Evolutionary conservation across 2,113 vertebrate species (phyloP).

Genomic region (Laticauda colubrina): DNA sequence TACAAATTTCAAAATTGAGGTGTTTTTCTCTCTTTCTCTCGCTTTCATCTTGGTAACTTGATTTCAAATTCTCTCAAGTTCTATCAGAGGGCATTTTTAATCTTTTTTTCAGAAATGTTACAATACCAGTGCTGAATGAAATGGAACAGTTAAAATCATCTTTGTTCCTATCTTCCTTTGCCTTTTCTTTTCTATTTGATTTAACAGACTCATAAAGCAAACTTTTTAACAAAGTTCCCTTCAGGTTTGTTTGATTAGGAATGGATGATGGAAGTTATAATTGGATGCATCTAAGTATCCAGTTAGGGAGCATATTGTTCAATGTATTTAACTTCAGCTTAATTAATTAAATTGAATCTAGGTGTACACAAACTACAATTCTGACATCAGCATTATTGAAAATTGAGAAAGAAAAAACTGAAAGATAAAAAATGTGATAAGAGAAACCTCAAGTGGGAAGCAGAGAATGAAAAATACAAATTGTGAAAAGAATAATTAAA

Average conservation of each 20-base stretch:
- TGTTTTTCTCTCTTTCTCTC: background rate
- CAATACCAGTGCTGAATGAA: background rate
- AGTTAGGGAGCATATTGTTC: background rate
- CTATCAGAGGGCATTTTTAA: slow-evolving; percentile 51
- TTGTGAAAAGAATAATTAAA: background rate
- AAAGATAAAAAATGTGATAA: background rate
- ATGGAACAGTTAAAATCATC: background rate
- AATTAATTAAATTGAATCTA: background rate
- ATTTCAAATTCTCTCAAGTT: slow-evolving; percentile 36
- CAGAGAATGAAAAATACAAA: background rate
- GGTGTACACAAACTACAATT: background rate
- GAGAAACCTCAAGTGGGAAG: background rate
- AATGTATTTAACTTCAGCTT: background rate
- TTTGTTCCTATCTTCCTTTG: background rate
- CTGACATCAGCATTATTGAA: background rate
- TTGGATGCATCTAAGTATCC: background rate
- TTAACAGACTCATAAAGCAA: background rate
- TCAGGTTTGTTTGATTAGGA: background rate
- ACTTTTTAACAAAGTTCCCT: background rate
- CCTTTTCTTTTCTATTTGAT: background rate
- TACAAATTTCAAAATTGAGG: slow-evolving; percentile 61
- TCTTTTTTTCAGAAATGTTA: slow-evolving; percentile 30
- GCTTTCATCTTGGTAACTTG: slow-evolving; percentile 27
- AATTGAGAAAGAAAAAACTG: background rate
- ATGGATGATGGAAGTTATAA: background rate